Base-by-base conservation (phyloP, 1,140 invertebrate genomes). In the Diabrotica undecimpunctata region DNA sequence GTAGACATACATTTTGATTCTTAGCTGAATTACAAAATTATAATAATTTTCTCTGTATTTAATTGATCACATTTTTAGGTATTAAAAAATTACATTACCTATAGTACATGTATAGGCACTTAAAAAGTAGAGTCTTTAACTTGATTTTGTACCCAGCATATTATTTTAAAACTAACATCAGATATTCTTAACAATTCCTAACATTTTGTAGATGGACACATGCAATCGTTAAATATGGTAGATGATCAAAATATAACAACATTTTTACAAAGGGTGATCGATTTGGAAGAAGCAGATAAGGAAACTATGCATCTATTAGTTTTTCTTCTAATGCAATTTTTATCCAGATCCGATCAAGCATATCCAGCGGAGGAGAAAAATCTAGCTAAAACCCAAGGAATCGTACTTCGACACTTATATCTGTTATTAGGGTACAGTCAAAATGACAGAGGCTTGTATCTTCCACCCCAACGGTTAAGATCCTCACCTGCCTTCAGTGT, bases 251-350 rank as follows among this genome's bases (percentile, higher is more conserved):
- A 88, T 63, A 69, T 90, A 11, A 82, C 87, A 52, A 86, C 85
- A 0, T 83, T 90, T 60, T 82, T 92, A 11, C 87, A 90, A 51
- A 85, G 89, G 78, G 90, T 96, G 5, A 89, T 97, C 59, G 96
- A 99, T 73, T 81, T 95, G 61, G 95, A 98, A 78, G 96, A 98
- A 77, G 87, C 93, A 13, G 97, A 99, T 77, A 88, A 92, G 74
- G 95, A 98, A 81, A 97, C 97, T 0, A 93, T 96, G 66, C 96
- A 98, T 80, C 82, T 98, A 13, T 81, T 98, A n/a, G 90, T 98
- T 3, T 95, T 97, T 75, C 85, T 99, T 7, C 84, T 99, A 4
- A 97, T 99, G 90, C 96, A 97, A 81, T 95, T 95, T 78, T 81
- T 95, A 70, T 94, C 92, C 0, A 83, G 90, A 69, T 83, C 84